Evolutionary conservation across 2,113 vertebrate genomes (phyloP).

Genomic region (Hucho hucho): DNA sequence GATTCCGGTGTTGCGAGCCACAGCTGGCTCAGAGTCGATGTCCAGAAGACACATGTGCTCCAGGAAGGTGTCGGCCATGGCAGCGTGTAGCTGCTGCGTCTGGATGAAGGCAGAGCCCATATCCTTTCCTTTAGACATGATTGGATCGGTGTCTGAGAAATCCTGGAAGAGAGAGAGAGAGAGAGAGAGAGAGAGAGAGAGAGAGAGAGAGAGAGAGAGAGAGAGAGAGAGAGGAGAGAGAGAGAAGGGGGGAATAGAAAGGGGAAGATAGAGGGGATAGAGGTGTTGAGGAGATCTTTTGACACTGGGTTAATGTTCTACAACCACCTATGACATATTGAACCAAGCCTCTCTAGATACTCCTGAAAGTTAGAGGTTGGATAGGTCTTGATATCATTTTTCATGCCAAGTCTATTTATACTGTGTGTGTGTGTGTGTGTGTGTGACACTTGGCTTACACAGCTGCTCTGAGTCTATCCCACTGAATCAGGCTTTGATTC

Average conservation of each 20-base stretch:
- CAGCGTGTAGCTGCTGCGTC: constrained; percentile 90
- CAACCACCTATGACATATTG: too few species aligned
- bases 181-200: neutral
- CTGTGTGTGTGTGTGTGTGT: neutral
- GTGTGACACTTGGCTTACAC: neutral
- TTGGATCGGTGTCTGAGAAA: constrained; percentile 50
- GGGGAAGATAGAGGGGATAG: neutral
- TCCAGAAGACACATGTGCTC: constrained; percentile 97
- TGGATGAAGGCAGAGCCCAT: constrained; percentile 83
- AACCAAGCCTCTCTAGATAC: too few species aligned
- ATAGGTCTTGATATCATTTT: neutral
- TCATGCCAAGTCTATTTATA: neutral
- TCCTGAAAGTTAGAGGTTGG: neutral
- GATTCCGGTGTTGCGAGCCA: constrained; percentile 94
- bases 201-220: constrained; percentile 16
- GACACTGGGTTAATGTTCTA: too few species aligned
- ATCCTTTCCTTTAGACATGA: constrained; percentile 81
- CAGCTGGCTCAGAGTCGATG: constrained; percentile 90
- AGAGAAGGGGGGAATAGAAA: neutral
- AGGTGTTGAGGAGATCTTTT: neutral
- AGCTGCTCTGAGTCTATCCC: neutral
- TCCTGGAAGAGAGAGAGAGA: constrained; percentile 32
- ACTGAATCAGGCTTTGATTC: neutral
- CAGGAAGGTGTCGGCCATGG: constrained; percentile 91
- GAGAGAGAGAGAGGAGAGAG: neutral